These are phyloP conservation scores for Trichomalopsis sarcophagae DNA, from an alignment of 1,140 invertebrate genomes.

Conservation along the genomic window DNA sequence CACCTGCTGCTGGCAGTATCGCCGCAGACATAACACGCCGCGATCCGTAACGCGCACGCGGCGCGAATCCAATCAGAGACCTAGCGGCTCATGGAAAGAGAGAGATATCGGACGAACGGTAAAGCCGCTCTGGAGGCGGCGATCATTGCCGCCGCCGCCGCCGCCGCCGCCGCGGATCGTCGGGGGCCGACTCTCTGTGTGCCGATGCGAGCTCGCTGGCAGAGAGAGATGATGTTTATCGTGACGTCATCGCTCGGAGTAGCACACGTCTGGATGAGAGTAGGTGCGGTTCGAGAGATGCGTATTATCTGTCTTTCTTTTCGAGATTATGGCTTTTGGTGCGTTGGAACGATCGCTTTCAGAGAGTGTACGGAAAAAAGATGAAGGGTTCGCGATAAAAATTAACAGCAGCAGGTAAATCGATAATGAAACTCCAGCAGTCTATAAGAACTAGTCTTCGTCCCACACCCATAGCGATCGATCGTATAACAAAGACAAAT, in stretches of 20 bases:
- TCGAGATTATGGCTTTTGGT: no score
- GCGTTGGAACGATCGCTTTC: background rate
- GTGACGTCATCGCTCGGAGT: conserved; percentile 13
- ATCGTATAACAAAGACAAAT: background rate
- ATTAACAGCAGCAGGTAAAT: background rate
- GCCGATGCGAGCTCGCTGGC: no score
- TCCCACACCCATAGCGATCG: background rate
- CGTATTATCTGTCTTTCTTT: background rate
- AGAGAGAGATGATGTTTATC: conserved; percentile 17
- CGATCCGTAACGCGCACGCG: conserved; percentile 30
- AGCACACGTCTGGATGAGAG: background rate
- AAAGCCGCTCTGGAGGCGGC: background rate
- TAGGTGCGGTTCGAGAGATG: background rate
- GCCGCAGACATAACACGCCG: background rate
- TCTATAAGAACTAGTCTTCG: background rate
- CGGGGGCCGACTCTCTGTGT: no score
- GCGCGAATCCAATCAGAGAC: conserved; percentile 38
- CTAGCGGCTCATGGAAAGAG: background rate
- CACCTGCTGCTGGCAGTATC: no score
- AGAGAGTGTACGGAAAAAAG: no score
- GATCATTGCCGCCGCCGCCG: background rate
- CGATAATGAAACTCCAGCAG: background rate
- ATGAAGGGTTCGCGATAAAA: background rate
- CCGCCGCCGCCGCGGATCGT: background rate
- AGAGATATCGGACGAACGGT: conserved; percentile 7